Base-by-base conservation (phyloP, 1,140 invertebrate genomes). In the Anagrus nilaparvatae region DNA sequence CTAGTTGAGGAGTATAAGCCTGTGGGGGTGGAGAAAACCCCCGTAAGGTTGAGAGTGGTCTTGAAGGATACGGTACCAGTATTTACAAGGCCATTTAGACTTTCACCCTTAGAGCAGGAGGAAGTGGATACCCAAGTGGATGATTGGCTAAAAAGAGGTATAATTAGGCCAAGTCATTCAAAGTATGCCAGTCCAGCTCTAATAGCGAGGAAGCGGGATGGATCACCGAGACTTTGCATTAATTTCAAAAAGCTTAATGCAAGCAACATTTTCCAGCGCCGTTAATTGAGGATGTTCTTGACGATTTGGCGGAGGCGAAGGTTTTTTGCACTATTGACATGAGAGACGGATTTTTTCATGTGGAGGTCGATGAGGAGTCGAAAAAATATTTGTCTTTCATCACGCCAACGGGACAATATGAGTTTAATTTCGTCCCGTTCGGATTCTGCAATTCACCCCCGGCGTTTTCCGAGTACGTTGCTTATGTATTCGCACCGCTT, bases 341-440 rank as follows among this genome's bases (percentile, higher is more conserved):
- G 27, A 52, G 43, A 32, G 50, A 53, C 33, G 63, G 59, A 7
- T 70, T 56, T 46, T 56, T 54, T 39, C 60, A 69, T 33, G 48
- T 67, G 2, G 18, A 32, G 6, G 41, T 66, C 1, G 32, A 52
- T 18, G 47, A 56, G 24, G 14, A 46, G 18, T 47, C 47, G 44
- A 46, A 35, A 29, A 47, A 56, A 12, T 61, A 55, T 34, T 54
- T 46, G 6, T 47, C 61, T 23, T 59, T 63, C 39, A 49, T 58
- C 14, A 52, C 54, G 3, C 34, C 41, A 25, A 8, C 10, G 8
- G 49, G 51, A 4, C 45, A 52, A 20, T 56, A 48, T 28, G 44
- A 57, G 38, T 58, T 48, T 42, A 43, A 29, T n/a, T 30, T 30
- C 20, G 50, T 59, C 7, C 56, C 59, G 7, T 63, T 62, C 42